phyloP scores from a whole-genome alignment of 2,888 invertebrate species.

The Baccha elongata region DNA sequence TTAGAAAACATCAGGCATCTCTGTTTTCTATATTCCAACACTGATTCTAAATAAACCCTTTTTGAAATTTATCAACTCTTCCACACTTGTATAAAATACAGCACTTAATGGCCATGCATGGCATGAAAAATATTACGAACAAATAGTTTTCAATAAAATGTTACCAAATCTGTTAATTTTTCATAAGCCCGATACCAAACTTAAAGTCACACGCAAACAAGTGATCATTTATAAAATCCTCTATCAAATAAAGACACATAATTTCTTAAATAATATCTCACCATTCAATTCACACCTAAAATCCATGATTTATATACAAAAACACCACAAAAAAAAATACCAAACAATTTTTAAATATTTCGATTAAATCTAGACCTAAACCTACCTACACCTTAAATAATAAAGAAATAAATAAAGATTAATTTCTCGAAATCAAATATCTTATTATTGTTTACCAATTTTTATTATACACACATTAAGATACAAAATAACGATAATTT shows the following conservation, averaged over 20 bases:
- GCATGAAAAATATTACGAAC: too few relatives aligned
- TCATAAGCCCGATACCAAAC: too few relatives aligned
- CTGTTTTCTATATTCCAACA: too few relatives aligned
- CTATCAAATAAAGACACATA: not conserved
- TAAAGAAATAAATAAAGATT: constrained; percentile 43
- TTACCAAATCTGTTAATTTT: not conserved
- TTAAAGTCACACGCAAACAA: not conserved
- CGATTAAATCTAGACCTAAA: not conserved
- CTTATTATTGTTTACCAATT: constrained; percentile 38
- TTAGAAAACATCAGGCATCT: too few relatives aligned
- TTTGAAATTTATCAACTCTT: too few relatives aligned
- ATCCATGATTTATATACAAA: constrained; percentile 17
- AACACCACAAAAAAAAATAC: constrained; percentile 4
- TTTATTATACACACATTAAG: constrained; percentile 29
- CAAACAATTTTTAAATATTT: constrained; percentile 17
- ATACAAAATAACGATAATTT: constrained; percentile 30
- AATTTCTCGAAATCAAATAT: constrained; percentile 18
- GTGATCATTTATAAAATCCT: constrained; percentile 9
- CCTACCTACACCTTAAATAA: not conserved
- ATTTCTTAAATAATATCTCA: not conserved
- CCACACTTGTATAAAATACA: too few relatives aligned
- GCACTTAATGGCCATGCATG: too few relatives aligned
- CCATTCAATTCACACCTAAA: constrained; percentile 21
- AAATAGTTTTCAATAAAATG: not conserved
- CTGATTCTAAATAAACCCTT: too few relatives aligned